Base-by-base conservation (phyloP, 2,797 vertebrate species). In the Pangasius macronema region DNA sequence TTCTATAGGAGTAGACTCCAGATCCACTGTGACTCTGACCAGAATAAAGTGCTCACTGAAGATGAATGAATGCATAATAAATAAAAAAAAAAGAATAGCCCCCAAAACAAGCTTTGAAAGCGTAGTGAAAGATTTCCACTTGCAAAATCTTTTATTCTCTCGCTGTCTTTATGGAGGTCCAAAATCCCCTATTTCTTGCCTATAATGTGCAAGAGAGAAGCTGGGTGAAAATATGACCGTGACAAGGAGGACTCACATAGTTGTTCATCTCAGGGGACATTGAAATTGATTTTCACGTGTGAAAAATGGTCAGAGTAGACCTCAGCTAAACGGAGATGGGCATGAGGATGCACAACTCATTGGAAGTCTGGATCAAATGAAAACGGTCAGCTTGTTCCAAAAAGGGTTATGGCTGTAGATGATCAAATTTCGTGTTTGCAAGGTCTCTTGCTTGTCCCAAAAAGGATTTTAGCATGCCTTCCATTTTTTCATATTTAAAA, bases 201-300 rank as follows among this genome's bases (percentile, higher is more conserved):
- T 51, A 77, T 39, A 36, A 72, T 33, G n/a, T 55, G 2, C 63
- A 79, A 51, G 9, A 30, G n/a, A 55, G 65, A 49, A 13, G 6
- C 11, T 20, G 46, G 75, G 67, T 67, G 24, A 75, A 86, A 87
- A 86, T 86, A 88, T 84, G 84, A 83, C 39, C 55, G 39, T 87
- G 83, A 83, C 86, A 84, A 88, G 70, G 30, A 86, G 33, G 65
- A 85, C 82, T 84, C 27, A 65, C 70, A 86, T 83, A 89, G 89
- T 91, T 91, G 90, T 89, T 84, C 68, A 88, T 87, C 75, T 77
- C 39, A 65, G 83, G n/a, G 81, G 46, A 67, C 61, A 84, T 67
- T 42, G 73, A 87, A 90, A 92, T 89, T 84, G 87, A 90, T 90
- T 91, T 90, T 77, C 63, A 85, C 3, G n/a, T 87, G 89, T 88